These are phyloP conservation scores for Zosterops hypoxanthus DNA, from an alignment of 2,113 vertebrate species.

Conservation along the genomic window DNA sequence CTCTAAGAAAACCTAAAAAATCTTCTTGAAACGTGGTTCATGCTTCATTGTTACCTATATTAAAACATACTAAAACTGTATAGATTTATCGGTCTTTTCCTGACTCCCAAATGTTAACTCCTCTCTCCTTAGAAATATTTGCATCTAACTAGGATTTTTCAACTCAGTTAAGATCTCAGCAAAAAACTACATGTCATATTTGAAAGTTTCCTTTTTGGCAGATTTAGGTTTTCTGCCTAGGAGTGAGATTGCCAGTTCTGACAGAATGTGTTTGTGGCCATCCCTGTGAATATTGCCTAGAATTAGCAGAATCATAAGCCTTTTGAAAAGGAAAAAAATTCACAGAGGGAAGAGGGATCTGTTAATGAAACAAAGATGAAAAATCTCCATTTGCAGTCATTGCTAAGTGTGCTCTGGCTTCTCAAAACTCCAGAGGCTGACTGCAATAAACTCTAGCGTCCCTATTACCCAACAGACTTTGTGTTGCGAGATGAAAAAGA, in stretches of 20 bases:
- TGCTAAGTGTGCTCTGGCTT: background rate
- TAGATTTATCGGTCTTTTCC: background rate
- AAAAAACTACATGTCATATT: background rate
- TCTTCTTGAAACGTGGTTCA: conserved; percentile 30
- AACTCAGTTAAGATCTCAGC: background rate
- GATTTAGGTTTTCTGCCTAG: background rate
- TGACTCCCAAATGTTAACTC: background rate
- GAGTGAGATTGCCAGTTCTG: background rate
- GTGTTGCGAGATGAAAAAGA: background rate
- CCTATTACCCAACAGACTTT: background rate
- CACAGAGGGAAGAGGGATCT: background rate
- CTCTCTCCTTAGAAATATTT: background rate
- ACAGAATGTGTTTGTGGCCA: background rate
- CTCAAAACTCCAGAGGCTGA: background rate
- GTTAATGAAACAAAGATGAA: background rate
- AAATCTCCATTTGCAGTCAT: background rate
- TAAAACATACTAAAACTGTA: background rate
- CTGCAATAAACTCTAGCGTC: background rate
- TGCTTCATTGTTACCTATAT: conserved; percentile 15
- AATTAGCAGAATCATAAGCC: background rate
- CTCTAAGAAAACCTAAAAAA: conserved; percentile 29
- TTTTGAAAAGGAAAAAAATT: background rate
- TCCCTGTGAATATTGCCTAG: background rate
- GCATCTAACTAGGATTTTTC: background rate
- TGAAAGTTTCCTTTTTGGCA: background rate